phyloP scores from a whole-genome alignment of 2,888 invertebrate genomes.

The Chrysopilus asiliformis region DNA sequence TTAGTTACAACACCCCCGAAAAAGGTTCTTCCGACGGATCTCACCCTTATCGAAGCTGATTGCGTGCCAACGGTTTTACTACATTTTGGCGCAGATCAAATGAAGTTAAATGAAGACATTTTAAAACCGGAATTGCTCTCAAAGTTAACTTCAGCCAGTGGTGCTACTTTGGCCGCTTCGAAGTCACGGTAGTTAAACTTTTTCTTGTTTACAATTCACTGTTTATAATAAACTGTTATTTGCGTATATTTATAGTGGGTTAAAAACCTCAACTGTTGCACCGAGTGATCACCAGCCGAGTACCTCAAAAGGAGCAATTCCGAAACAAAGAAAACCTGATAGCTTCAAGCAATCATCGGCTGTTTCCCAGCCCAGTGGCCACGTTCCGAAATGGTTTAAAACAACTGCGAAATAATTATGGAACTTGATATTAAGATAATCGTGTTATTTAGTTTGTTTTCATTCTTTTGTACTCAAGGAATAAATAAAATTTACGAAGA shows the following conservation, averaged over 20 bases:
- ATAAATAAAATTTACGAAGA: no score
- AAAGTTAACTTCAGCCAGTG: conserved; percentile 1
- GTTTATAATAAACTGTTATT: no score
- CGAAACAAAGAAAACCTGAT: conserved; percentile 11
- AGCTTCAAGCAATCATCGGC: conserved; percentile 11
- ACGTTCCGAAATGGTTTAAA: conserved; percentile 40
- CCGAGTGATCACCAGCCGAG: not conserved
- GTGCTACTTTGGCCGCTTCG: not conserved
- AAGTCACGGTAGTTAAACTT: not conserved
- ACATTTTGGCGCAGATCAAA: conserved; percentile 50
- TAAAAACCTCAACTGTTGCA: no score
- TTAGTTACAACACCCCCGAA: conserved; percentile 78
- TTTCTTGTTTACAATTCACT: no score
- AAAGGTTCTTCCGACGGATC: conserved; percentile 45
- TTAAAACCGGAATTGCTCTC: not conserved
- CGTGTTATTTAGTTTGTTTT: no score
- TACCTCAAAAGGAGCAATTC: conserved; percentile 10
- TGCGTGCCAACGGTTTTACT: conserved; percentile 68
- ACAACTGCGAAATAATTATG: conserved; percentile 13
- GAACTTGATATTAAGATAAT: no score
- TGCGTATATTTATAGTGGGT: no score
- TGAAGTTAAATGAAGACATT: conserved; percentile 21
- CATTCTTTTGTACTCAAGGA: no score
- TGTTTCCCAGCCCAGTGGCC: conserved; percentile 25
- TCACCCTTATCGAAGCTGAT: conserved; percentile 54